Evolutionary conservation across 1,140 invertebrate genomes (phyloP).

Genomic region (Anastatus disparis): DNA sequence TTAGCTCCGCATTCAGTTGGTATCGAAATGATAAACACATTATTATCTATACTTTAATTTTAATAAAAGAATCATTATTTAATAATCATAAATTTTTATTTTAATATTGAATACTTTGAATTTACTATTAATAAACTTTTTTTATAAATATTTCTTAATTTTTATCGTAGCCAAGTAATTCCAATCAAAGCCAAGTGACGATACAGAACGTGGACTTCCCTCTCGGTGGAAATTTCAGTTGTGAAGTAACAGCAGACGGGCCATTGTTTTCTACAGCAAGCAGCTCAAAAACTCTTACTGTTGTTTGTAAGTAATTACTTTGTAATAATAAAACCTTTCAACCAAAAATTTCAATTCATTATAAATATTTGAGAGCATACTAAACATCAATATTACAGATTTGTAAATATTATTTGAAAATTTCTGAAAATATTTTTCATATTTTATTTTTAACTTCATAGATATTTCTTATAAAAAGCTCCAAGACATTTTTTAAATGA

Average conservation of each 20-base stretch:
- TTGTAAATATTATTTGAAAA: too few species aligned
- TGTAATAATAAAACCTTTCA: background rate
- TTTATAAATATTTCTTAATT: conserved; percentile 10
- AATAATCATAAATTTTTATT: too few species aligned
- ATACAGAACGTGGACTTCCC: conserved; percentile 77
- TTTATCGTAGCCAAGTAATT: conserved; percentile 72
- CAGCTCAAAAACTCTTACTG: conserved; percentile 74
- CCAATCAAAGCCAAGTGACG: conserved; percentile 80
- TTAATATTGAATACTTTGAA: too few species aligned
- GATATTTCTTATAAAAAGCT: too few species aligned
- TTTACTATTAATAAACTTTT: too few species aligned
- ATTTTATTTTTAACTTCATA: too few species aligned
- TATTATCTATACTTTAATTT: too few species aligned
- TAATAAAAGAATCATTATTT: too few species aligned
- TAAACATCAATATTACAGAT: too few species aligned
- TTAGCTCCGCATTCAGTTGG: conserved; percentile 20
- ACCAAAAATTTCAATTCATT: background rate
- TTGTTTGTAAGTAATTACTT: conserved; percentile 75
- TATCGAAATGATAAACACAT: conserved; percentile 26
- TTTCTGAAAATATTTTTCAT: too few species aligned
- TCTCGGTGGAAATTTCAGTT: conserved; percentile 84
- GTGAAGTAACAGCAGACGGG: conserved; percentile 85
- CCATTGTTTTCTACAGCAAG: conserved; percentile 78
- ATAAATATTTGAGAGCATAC: too few species aligned
- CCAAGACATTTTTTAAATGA: background rate